Evolutionary conservation across 2,888 invertebrate genomes (phyloP).

Genomic region (Heliconius hortense): DNA sequence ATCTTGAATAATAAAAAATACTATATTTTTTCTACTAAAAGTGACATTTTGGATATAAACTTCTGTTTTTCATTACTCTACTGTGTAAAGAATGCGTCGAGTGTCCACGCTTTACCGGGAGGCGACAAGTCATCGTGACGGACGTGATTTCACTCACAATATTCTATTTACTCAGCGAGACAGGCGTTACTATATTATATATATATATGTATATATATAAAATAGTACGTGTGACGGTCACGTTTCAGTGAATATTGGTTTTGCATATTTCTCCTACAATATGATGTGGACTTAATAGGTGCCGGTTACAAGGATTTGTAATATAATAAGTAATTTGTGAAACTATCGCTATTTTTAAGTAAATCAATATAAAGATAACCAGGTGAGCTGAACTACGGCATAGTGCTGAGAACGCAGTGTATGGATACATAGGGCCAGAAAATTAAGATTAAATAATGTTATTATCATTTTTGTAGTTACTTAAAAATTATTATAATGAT

Average conservation of each 20-base stretch:
- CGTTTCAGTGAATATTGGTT: conserved; percentile 4
- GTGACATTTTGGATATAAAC: background rate
- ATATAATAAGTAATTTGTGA: background rate
- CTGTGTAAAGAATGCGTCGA: conserved; percentile 18
- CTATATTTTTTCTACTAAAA: background rate
- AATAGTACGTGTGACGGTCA: conserved; percentile 3
- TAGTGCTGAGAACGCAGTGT: no score
- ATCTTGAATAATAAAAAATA: conserved; percentile 1
- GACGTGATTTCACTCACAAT: conserved; percentile 25
- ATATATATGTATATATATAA: conserved; percentile 21
- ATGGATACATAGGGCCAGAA: no score
- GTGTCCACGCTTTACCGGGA: conserved; percentile 21
- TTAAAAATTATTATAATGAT: no score
- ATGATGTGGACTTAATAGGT: background rate
- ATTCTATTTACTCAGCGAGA: conserved; percentile 22
- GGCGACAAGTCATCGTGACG: conserved; percentile 27
- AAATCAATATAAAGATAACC: no score
- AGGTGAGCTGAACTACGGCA: no score
- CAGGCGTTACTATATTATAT: conserved; percentile 13
- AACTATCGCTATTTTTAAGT: no score
- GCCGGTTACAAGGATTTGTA: background rate
- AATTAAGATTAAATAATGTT: no score
- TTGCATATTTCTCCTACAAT: background rate
- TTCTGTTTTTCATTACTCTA: conserved; percentile 18
- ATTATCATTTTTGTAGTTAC: no score